phyloP scores from a whole-genome alignment of 2,113 vertebrate genomes.

The Uria lomvia region DNA sequence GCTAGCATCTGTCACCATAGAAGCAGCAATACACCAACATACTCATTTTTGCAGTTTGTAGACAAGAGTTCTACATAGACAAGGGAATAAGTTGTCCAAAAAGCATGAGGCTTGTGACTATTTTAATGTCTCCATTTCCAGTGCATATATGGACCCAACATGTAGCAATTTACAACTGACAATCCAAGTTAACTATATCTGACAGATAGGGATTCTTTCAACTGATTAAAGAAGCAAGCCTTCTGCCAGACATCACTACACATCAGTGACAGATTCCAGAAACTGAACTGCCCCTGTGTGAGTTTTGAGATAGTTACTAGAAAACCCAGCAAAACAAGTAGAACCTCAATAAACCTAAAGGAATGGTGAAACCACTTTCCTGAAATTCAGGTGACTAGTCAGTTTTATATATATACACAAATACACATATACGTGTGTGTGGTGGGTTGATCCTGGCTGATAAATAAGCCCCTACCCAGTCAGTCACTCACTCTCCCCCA shows the following conservation, averaged over 20 bases:
- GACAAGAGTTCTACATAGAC: not conserved
- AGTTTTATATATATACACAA: not conserved
- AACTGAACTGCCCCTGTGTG: not conserved
- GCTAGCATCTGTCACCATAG: not conserved
- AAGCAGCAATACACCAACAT: not conserved
- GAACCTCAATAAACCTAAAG: not conserved
- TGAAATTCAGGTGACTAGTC: not conserved
- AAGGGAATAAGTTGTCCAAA: not conserved
- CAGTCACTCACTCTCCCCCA: not conserved
- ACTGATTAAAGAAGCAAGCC: not conserved
- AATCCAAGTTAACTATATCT: not conserved
- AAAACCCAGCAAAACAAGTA: not conserved
- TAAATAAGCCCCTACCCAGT: not conserved
- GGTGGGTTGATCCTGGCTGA: not conserved
- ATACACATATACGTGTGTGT: accelerated
- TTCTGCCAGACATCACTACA: not conserved
- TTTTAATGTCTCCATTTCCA: not conserved
- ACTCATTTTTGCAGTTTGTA: not conserved
- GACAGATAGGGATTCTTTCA: not conserved
- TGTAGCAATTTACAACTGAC: not conserved
- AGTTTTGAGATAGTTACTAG: not conserved
- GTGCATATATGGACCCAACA: not conserved
- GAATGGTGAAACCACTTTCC: not conserved
- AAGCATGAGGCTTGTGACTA: not conserved
- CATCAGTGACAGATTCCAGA: constrained; percentile 11